Evolutionary conservation across 2,797 vertebrate genomes (phyloP).

Genomic region (Toxotes lorentzi): DNA sequence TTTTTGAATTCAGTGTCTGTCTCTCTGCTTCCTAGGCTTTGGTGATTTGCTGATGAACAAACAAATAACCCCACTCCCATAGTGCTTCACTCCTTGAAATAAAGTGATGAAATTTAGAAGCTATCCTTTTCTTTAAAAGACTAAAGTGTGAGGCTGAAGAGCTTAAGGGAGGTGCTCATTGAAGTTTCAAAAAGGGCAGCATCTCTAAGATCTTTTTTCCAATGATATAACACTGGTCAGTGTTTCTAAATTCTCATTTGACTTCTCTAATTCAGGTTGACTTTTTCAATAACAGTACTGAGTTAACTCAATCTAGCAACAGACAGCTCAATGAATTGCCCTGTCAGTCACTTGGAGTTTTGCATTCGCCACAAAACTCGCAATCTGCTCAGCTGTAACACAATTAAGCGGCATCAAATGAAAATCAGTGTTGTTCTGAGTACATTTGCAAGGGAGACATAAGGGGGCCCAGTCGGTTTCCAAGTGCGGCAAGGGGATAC

Average conservation of each 20-base stretch:
- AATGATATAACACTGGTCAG: constrained; percentile 59
- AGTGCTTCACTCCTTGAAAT: constrained; percentile 24
- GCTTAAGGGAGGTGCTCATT: constrained; percentile 38
- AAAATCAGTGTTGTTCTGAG: constrained; percentile 82
- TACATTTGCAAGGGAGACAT: constrained; percentile 76
- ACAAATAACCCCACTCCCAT: constrained; percentile 8
- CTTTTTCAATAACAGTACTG: constrained; percentile 84
- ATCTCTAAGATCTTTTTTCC: constrained; percentile 43
- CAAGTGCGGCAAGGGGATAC: constrained; percentile 37
- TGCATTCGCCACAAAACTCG: constrained; percentile 75
- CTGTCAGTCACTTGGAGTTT: constrained; percentile 83
- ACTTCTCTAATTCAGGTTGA: constrained; percentile 83
- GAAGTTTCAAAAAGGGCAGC: constrained; percentile 34
- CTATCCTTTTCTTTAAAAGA: constrained; percentile 1
- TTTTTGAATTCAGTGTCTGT: constrained; percentile 24
- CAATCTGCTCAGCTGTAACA: constrained; percentile 83
- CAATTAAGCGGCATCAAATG: constrained; percentile 84
- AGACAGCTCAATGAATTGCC: constrained; percentile 85
- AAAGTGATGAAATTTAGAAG: constrained; percentile 35
- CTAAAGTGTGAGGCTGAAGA: background rate
- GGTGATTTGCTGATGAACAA: constrained; percentile 37
- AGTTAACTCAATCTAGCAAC: constrained; percentile 85
- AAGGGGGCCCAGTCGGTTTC: constrained; percentile 54
- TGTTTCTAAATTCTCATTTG: constrained; percentile 77
- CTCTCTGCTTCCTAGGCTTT: constrained; percentile 28